Evolutionary conservation across 2,113 vertebrate genomes (phyloP).

Genomic region (Rissa tridactyla): DNA sequence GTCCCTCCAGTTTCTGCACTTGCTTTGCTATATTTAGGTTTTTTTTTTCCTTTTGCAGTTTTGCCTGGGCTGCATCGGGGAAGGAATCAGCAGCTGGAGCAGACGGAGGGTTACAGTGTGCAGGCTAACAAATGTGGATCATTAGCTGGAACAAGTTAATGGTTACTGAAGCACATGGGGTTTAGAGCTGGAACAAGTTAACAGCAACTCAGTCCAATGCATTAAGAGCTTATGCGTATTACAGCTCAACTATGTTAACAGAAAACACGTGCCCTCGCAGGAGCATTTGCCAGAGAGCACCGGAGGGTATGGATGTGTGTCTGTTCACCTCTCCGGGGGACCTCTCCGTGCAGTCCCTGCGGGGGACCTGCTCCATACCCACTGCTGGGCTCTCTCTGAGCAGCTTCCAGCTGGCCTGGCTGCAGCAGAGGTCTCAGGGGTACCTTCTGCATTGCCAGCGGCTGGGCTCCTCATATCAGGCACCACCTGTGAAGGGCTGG

Average conservation of each 20-base stretch:
- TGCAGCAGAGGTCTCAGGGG: background rate
- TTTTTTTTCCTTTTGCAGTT: background rate
- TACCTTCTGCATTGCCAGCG: background rate
- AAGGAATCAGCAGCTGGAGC: background rate
- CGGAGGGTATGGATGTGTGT: background rate
- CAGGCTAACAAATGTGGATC: background rate
- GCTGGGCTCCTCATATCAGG: background rate
- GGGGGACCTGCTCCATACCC: background rate
- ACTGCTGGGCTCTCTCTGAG: background rate
- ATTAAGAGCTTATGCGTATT: background rate
- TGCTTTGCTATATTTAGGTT: background rate
- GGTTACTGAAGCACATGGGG: constrained; percentile 3
- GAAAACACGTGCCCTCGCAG: constrained; percentile 6
- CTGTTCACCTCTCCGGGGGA: background rate
- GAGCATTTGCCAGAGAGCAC: background rate
- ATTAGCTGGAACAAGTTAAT: constrained; percentile 44
- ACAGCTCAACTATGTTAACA: background rate
- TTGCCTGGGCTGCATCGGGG: background rate
- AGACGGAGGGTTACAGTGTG: background rate
- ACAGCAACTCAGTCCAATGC: background rate
- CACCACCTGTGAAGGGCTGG: background rate
- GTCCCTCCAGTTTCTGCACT: background rate
- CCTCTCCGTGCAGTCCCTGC: background rate
- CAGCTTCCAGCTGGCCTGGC: background rate
- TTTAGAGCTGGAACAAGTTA: constrained; percentile 41